Base-by-base conservation (phyloP, 2,888 invertebrate species). In the Dicranocentrus wangi region DNA sequence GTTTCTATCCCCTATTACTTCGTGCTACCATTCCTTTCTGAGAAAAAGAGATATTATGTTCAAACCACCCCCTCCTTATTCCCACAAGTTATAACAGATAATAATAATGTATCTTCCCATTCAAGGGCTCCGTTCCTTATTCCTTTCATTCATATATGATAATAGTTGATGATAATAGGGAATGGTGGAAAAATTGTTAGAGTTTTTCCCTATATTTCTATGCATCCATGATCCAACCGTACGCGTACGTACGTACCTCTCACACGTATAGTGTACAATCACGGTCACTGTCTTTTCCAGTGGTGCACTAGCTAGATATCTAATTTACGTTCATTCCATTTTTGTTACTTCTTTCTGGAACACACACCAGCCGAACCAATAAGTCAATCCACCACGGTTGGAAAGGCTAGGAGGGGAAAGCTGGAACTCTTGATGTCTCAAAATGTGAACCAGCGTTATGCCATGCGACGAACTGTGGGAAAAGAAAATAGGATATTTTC, bases 21-120 rank as follows among this genome's bases (percentile, higher is more conserved):
- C n/a, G n/a, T n/a, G n/a, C n/a, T n/a, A n/a, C n/a, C n/a, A 39
- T 39, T 39, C 39, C 5, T 39, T 39, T 39, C 39, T 39, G 43
- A 47, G 51, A 15, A 51, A 63, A 19, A 73, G 61, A 73, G 60
- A 71, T 60, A 71, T 71, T 71, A 71, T 60, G 47, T 47, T 5
- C 47, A 5, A 10, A 3, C 39, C 61, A 61, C 51, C 51, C 51
- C 63, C 51, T 63, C 63, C 63, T 72, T 42, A 72, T 72, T 72
- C 61, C 72, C 72, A 21, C 53, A 17, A 21, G 53, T 53, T 72
- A 47, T 28, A 55, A 28, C 25, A 21, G 17, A 63, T 43, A 42
- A 70, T 70, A 63, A 72, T 47, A 72, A 53, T 53, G 53, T 60
- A 32, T 60, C 32, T 53, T 53, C 43, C 32, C 28, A 63, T 47